These are phyloP conservation scores for Ceryle rudis DNA, from an alignment of 2,797 vertebrate species.

Conservation along the genomic window DNA sequence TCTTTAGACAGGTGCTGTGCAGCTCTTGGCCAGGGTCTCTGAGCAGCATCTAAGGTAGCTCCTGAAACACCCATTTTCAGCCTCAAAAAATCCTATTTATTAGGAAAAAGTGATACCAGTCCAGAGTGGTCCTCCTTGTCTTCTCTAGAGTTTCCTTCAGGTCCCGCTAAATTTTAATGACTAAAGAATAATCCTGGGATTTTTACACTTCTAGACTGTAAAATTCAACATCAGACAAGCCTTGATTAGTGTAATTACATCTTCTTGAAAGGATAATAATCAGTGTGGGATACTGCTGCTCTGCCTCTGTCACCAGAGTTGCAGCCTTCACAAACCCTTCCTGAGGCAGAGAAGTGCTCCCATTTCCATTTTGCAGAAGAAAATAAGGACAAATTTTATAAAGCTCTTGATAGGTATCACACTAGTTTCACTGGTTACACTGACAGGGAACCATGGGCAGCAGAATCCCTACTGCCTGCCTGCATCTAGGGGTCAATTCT, in stretches of 20 bases:
- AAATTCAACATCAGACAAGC: not conserved
- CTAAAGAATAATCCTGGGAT: not conserved
- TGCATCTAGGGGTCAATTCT: not conserved
- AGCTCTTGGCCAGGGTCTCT: not conserved
- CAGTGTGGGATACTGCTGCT: not conserved
- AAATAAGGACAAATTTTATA: not conserved
- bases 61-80: not conserved
- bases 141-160: not conserved
- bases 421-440: not conserved
- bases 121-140: not conserved
- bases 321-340: not conserved
- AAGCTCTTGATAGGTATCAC: not conserved
- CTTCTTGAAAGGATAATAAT: not conserved
- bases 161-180: not conserved
- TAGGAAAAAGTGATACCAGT: not conserved
- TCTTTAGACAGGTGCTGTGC: not conserved
- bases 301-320: not conserved
- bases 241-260: not conserved
- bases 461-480: not conserved
- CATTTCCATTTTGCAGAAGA: not conserved
- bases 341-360: not conserved
- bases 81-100: not conserved
- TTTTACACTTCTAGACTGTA: not conserved
- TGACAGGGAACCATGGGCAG: not conserved
- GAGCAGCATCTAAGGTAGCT: not conserved